Evolutionary conservation across 2,797 vertebrate species (phyloP).

Genomic region (Fringilla coelebs): DNA sequence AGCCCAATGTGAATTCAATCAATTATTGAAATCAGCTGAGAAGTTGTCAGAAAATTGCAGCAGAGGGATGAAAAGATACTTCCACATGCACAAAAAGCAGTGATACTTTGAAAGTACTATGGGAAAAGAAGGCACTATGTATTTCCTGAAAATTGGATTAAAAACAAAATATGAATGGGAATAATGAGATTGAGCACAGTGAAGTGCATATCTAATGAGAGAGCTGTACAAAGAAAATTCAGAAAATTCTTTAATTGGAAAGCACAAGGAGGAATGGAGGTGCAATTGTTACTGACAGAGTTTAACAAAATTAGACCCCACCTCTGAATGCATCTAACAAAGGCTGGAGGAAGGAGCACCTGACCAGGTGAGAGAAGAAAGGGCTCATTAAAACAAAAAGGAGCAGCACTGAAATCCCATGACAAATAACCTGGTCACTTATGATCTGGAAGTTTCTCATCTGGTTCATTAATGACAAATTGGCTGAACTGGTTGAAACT

Average conservation of each 20-base stretch:
- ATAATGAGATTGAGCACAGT: background rate
- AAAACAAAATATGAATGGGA: background rate
- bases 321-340: background rate
- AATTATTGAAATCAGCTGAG: background rate
- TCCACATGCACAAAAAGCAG: background rate
- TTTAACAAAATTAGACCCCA: background rate
- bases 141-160: background rate
- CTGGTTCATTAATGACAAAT: background rate
- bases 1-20: background rate
- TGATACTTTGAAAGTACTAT: background rate
- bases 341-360: background rate
- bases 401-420: background rate
- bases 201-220: background rate
- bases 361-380: background rate
- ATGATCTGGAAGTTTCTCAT: background rate
- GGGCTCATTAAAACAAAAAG: background rate
- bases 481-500: slow-evolving; percentile 6
- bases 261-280: background rate
- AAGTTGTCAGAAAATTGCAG: background rate
- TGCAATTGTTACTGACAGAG: background rate
- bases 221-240: background rate
- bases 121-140: background rate
- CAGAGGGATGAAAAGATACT: background rate
- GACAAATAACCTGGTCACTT: background rate
- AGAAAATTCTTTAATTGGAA: background rate